Percentiles rank a stretch among this genome's conserved stretches.
These are phyloP conservation scores for Dendrolimus kikuchii DNA, from an alignment of 1,140 invertebrate species.

Conservation along the genomic window DNA sequence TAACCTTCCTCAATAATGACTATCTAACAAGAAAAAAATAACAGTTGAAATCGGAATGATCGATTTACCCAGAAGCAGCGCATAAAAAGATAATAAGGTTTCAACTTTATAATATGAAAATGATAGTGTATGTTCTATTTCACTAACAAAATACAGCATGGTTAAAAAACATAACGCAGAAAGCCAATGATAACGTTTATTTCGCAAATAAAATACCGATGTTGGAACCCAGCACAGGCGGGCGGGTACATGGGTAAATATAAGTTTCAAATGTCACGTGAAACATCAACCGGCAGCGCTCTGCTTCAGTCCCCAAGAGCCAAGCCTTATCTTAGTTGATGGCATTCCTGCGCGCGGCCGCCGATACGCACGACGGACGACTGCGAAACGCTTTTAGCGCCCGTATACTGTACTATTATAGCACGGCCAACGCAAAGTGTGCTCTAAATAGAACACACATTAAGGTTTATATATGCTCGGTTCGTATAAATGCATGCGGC, in stretches of 20 bases:
- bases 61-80: too few species aligned
- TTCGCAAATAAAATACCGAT: not conserved
- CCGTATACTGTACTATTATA: constrained; percentile 31
- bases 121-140: too few species aligned
- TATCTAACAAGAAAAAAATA: too few species aligned
- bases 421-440: constrained; percentile 17
- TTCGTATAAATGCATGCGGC: constrained; percentile 10
- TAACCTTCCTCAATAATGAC: too few species aligned
- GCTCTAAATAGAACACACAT: constrained; percentile 13
- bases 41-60: too few species aligned
- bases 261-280: constrained; percentile 25
- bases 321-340: constrained; percentile 59
- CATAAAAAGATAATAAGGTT: too few species aligned
- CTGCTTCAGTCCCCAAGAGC: constrained; percentile 23
- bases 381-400: constrained; percentile 69
- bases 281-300: constrained; percentile 22
- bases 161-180: too few species aligned
- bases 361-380: constrained; percentile 62
- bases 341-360: constrained; percentile 57
- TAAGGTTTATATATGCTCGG: constrained; percentile 24
- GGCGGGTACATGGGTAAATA: constrained; percentile 12
- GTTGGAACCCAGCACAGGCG: constrained; percentile 6
- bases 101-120: too few species aligned
- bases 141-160: too few species aligned
- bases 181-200: not conserved